Conservation (phyloP, 1,140 invertebrate species). For the Drosophila bifasciata region DNA sequence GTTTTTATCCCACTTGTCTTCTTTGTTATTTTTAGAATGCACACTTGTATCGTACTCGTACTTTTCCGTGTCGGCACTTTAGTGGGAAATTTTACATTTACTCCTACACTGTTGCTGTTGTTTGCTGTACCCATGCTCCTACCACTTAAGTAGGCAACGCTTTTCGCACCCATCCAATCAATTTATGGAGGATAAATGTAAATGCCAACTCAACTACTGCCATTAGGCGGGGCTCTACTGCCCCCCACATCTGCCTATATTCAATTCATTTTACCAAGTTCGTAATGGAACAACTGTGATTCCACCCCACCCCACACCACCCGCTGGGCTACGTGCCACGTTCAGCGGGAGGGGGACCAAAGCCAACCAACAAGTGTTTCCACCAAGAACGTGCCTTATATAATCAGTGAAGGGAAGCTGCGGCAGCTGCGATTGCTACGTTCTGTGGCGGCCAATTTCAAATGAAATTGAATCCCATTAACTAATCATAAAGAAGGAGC, state of each 20-base stretch:
- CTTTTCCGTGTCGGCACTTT: slow-evolving; percentile 42
- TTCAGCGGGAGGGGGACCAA: background rate
- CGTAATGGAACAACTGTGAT: slow-evolving; percentile 65
- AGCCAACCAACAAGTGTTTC: slow-evolving; percentile 50
- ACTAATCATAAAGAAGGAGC: slow-evolving; percentile 68
- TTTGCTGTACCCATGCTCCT: slow-evolving; percentile 13
- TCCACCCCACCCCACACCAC: no score
- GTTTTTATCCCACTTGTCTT: slow-evolving; percentile 50
- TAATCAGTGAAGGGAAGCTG: slow-evolving; percentile 41
- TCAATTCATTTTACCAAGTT: slow-evolving; percentile 64
- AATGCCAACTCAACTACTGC: slow-evolving; percentile 45
- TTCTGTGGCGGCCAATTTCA: slow-evolving; percentile 48
- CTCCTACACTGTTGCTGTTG: background rate
- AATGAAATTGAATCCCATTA: slow-evolving; percentile 77
- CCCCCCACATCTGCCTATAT: slow-evolving; percentile 27
- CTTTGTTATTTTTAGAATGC: slow-evolving; percentile 62
- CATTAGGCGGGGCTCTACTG: slow-evolving; percentile 10
- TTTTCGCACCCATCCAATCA: slow-evolving; percentile 27
- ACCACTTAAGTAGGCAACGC: slow-evolving; percentile 51
- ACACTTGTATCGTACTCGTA: slow-evolving; percentile 18
- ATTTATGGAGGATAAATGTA: slow-evolving; percentile 42
- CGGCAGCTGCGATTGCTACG: slow-evolving; percentile 54
- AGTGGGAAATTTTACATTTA: slow-evolving; percentile 29
- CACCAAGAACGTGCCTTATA: slow-evolving; percentile 44
- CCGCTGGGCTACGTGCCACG: slow-evolving; percentile 23